phyloP scores from a whole-genome alignment of 2,888 invertebrate species.

The Drosophila mayaguana region DNA sequence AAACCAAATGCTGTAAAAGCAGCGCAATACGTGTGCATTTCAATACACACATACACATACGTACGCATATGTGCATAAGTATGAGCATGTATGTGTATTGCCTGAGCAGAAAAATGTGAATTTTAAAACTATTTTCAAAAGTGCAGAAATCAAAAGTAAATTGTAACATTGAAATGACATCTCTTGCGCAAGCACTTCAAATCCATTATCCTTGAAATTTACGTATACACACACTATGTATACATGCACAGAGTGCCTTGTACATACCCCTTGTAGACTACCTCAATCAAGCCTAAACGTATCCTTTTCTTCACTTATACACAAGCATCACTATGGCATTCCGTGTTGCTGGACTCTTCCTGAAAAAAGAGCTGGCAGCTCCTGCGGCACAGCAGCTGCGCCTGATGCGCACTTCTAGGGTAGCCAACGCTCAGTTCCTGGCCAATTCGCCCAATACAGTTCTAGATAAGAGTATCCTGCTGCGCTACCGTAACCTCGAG shows the following conservation, averaged over 20 bases:
- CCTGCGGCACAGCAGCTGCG: constrained; percentile 68
- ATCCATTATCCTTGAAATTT: constrained; percentile 58
- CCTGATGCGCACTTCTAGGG: constrained; percentile 55
- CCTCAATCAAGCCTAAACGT: constrained; percentile 29
- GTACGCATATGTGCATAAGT: constrained; percentile 1
- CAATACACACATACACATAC: neutral
- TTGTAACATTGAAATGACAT: constrained; percentile 44
- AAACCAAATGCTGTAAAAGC: constrained; percentile 11
- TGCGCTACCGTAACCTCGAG: constrained; percentile 89
- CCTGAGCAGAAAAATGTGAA: constrained; percentile 14
- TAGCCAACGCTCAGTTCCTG: constrained; percentile 62
- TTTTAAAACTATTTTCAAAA: constrained; percentile 17
- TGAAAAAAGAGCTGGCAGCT: constrained; percentile 77
- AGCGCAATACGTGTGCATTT: constrained; percentile 8
- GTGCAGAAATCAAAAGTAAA: constrained; percentile 33
- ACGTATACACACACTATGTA: constrained; percentile 24
- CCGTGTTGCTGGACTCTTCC: constrained; percentile 83
- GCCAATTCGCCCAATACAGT: constrained; percentile 92
- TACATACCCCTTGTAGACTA: neutral
- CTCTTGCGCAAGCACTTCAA: constrained; percentile 39
- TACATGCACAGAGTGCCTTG: constrained; percentile 23
- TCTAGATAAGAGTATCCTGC: constrained; percentile 90
- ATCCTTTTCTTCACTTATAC: constrained; percentile 41
- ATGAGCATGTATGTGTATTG: constrained; percentile 10
- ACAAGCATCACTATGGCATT: constrained; percentile 76